These are phyloP conservation scores for Telenomus remus DNA, from an alignment of 1,140 invertebrate species.

Conservation along the genomic window DNA sequence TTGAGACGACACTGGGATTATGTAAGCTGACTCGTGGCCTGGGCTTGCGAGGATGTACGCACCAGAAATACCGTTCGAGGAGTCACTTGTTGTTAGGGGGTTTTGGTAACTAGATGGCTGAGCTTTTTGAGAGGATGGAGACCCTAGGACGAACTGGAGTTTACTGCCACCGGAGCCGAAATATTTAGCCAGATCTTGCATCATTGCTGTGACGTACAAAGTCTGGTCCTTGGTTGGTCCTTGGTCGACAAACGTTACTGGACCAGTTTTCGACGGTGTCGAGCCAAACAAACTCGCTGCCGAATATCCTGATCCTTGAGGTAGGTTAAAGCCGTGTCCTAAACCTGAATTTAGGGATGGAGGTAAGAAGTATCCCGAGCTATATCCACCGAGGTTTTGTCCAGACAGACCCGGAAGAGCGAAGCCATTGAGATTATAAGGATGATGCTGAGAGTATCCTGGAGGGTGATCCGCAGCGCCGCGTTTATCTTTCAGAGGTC, in stretches of 20 bases:
- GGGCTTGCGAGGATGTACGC: constrained; percentile 59
- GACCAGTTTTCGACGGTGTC: constrained; percentile 65
- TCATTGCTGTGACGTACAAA: constrained; percentile 40
- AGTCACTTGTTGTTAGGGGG: constrained; percentile 13
- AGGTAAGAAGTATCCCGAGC: constrained; percentile 31
- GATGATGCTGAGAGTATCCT: constrained; percentile 45
- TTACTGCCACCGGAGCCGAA: constrained; percentile 23
- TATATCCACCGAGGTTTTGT: constrained; percentile 56
- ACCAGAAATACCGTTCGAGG: constrained; percentile 59
- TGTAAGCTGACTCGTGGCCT: constrained; percentile 55
- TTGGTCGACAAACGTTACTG: constrained; percentile 65
- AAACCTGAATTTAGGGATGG: constrained; percentile 34
- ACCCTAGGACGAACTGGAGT: constrained; percentile 30
- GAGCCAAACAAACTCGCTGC: constrained; percentile 48
- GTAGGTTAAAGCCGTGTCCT: constrained; percentile 53
- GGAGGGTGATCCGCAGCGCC: constrained; percentile 62
- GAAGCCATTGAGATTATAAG: constrained; percentile 48
- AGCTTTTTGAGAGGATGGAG: constrained; percentile 9
- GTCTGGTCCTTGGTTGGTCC: constrained; percentile 17
- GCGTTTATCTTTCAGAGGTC: constrained; percentile 66
- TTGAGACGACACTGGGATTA: constrained; percentile 31
- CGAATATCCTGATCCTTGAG: constrained; percentile 40
- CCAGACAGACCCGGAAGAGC: constrained; percentile 38
- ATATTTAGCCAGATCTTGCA: constrained; percentile 42
- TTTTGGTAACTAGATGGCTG: constrained; percentile 10